Evolutionary conservation across 2,797 vertebrate species (phyloP), one percentile per base, ranked within the genome.

Genomic region (Syngnathus rostellatus): DNA sequence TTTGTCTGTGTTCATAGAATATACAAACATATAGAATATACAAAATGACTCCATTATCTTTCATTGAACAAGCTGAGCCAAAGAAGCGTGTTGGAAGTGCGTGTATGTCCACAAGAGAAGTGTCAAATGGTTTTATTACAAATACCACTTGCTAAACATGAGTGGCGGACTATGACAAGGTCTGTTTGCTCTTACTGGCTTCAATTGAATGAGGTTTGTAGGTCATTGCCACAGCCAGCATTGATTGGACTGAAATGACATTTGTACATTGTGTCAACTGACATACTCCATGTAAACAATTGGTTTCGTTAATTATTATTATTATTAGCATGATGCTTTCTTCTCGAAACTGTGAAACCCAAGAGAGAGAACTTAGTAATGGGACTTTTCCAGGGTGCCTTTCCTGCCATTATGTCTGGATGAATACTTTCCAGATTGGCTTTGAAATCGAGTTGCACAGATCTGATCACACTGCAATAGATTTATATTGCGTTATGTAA

Each of bases 171-270:
- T 21, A 14, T 14, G 11, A 23, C 40, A 43, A 5, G 1, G 17
- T 9, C 31, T 4, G 55, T 37, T n/a, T 45, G 40, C n/a, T 79
- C 54, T 74, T 39, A 67, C 46, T 73, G 64, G 58, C 6, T 72
- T 9, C 67, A 64, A 75, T 69, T 72, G 45, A 87, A 83, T 65
- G 63, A 60, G 72, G 83, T 82, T 85, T 85, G 68, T 84, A 79
- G 85, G 85, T 77, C 81, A 71, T 65, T 66, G 73, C 54, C 67
- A 37, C 64, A 70, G 74, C 69, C 66, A 6, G 48, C 60, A 84
- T 85, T 79, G 86, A 86, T 83, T 71, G 71, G 69, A 38, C 59
- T 48, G 63, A 66, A 74, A 75, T 77, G 38, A 68, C 68, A 69
- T 78, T 72, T 76, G 76, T 21, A 63, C 19, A 48, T 7, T 72